These are phyloP conservation scores for Drosophila saltans DNA, from an alignment of 1,140 invertebrate species.

Conservation along the genomic window DNA sequence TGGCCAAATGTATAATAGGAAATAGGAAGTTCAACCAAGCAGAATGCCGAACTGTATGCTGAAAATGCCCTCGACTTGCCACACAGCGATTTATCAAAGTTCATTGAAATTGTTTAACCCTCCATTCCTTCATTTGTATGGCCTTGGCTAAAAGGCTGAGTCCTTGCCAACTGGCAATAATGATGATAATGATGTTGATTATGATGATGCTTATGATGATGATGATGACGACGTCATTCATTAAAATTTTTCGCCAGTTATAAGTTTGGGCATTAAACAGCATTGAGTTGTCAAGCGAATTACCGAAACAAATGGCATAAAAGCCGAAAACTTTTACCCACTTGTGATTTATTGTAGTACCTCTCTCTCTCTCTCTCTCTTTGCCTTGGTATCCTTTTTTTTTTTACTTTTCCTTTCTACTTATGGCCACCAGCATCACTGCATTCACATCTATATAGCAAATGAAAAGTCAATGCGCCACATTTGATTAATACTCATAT, in stretches of 20 bases:
- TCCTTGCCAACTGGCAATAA: constrained; percentile 37
- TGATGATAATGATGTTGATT: constrained; percentile 2
- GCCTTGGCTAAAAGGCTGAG: constrained; percentile 48
- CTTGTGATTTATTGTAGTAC: constrained; percentile 34
- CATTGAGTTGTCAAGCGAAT: constrained; percentile 76
- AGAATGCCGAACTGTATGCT: constrained; percentile 51
- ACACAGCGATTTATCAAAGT: constrained; percentile 75
- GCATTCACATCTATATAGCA: constrained; percentile 35
- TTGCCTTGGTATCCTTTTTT: neutral
- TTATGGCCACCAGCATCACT: constrained; percentile 38
- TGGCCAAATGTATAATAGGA: constrained; percentile 51
- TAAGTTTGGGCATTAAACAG: constrained; percentile 76
- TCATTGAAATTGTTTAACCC: constrained; percentile 72
- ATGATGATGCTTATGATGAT: constrained; percentile 40
- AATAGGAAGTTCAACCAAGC: constrained; percentile 68
- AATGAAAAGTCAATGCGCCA: constrained; percentile 74
- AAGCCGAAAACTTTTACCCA: constrained; percentile 68
- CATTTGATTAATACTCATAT: constrained; percentile 79
- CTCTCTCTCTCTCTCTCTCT: neutral
- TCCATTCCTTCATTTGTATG: constrained; percentile 25
- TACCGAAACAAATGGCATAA: constrained; percentile 79
- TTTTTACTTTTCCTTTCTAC: neutral
- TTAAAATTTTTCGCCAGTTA: constrained; percentile 75
- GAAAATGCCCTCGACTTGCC: constrained; percentile 37
- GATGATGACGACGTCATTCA: constrained; percentile 74